Base-by-base conservation (phyloP, 1,140 invertebrate genomes). In the Pristionchus pacificus region DNA sequence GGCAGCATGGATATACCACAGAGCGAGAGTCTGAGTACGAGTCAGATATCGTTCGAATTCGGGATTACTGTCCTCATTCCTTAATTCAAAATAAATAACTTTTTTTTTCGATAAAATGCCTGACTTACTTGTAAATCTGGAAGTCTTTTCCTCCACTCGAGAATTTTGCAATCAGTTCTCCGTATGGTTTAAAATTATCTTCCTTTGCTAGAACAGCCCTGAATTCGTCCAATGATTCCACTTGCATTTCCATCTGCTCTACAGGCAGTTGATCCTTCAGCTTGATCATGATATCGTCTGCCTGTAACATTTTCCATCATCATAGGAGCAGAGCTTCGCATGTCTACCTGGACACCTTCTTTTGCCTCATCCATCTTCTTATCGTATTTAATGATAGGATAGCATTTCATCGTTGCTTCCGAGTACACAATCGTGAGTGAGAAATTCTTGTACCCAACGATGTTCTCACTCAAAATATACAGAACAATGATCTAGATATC, bases 1-100 rank as follows among this genome's bases (percentile, higher is more conserved):
- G 13, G 86, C 87, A 61, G 92, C 93, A 88, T 97, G 95, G 78
- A 98, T 92, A 82, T 91, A 98, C 91, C 92, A 98, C 66, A 97
- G 84, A 14, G 97, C 86, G 82, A 97, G 94, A 3, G 92, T 93
- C 86, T 96, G 92, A 69, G 97, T 86, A 70, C 91, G 88, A 76
- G 89, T 85, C 82, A 95, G 92, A 83, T 91, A 96, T 19, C 89
- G 87, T 30, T 88, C 81, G 80, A 95, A 96, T 15, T 90, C 89
- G 28, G 89, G 88, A 58, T 87, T 87, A 19, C 6, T 10, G 6
- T 49, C 38, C 6, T 49, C 38, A 6, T 10, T 19, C 19, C 38
- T n/a, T n/a, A n/a, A n/a, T n/a, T n/a, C n/a, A n/a, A n/a, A n/a
- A n/a, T n/a, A n/a, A n/a, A n/a, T n/a, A n/a, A n/a, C n/a, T n/a